phyloP scores from a whole-genome alignment of 2,888 invertebrate genomes.

The Gibbula magus region DNA sequence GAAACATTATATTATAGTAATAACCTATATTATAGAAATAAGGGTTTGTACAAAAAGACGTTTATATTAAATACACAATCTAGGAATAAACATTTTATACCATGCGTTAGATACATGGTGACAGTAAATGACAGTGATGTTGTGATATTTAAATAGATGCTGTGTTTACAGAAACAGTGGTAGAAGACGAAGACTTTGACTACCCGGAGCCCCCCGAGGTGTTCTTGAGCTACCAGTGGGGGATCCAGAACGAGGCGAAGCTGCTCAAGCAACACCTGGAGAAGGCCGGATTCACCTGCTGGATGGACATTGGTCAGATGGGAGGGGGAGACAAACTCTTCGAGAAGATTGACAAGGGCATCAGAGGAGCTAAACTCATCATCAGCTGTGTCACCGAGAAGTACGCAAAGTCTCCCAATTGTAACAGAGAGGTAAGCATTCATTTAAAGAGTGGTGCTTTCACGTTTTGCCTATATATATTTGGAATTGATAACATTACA shows the following conservation, averaged over 20 bases:
- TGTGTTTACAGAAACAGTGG: constrained; percentile 48
- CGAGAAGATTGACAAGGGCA: constrained; percentile 70
- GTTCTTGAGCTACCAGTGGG: constrained; percentile 72
- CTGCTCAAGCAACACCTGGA: constrained; percentile 64
- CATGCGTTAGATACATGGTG: too few relatives aligned
- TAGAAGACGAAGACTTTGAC: constrained; percentile 53
- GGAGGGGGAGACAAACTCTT: constrained; percentile 73
- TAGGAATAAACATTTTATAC: too few relatives aligned
- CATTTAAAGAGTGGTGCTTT: too few relatives aligned
- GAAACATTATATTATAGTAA: too few relatives aligned
- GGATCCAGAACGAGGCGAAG: constrained; percentile 68
- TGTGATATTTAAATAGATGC: too few relatives aligned
- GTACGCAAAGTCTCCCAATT: constrained; percentile 70
- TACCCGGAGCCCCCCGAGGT: constrained; percentile 45
- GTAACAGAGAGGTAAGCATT: neutral
- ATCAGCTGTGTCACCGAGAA: constrained; percentile 67
- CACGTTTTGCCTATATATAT: too few relatives aligned
- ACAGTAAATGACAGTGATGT: too few relatives aligned
- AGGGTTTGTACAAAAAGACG: too few relatives aligned
- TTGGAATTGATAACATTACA: too few relatives aligned
- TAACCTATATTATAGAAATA: too few relatives aligned
- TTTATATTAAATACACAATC: too few relatives aligned
- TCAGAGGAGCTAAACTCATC: constrained; percentile 67
- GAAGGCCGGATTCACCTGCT: constrained; percentile 69
- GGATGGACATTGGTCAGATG: constrained; percentile 74